A percentile compares a stretch with the other conserved stretches of the same genome.
These are phyloP conservation scores for Netelia inedita DNA, from an alignment of 2,888 invertebrate species.

Conservation along the genomic window DNA sequence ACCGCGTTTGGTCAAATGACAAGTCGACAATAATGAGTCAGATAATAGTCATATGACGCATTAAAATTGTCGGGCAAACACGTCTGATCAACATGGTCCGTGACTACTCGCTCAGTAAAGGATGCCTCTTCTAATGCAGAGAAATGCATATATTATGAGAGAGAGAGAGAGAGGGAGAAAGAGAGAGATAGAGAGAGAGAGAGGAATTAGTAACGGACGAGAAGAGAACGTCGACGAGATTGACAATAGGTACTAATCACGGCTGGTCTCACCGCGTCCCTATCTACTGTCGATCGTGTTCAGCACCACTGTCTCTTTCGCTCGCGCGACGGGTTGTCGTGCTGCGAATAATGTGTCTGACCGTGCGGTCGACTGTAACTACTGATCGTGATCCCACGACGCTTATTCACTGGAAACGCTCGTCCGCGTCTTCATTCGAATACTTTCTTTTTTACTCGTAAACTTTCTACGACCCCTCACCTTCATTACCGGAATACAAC, in stretches of 20 bases:
- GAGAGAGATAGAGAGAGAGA: not conserved
- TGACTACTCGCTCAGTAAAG: slow-evolving; percentile 40
- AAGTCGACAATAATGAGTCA: not conserved
- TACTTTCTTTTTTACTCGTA: not conserved
- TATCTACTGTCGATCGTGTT: slow-evolving; percentile 29
- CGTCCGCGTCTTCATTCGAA: not conserved
- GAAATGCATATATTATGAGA: not conserved
- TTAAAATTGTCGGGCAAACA: not conserved
- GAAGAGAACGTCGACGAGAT: slow-evolving; percentile 31
- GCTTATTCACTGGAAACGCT: slow-evolving; percentile 29
- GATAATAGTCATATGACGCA: not conserved
- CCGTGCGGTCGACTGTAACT: slow-evolving; percentile 44
- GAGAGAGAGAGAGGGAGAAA: not conserved
- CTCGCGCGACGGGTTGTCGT: slow-evolving; percentile 6
- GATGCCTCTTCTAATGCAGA: not conserved
- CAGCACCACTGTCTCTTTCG: not conserved
- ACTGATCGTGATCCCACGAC: slow-evolving; percentile 50
- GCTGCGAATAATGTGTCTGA: slow-evolving; percentile 40
- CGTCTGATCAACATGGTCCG: slow-evolving; percentile 43
- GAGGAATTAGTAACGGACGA: slow-evolving; percentile 9
- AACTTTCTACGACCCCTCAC: not conserved
- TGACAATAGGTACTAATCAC: slow-evolving; percentile 55
- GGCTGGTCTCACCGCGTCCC: slow-evolving; percentile 10
- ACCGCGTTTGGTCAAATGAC: too few relatives aligned
- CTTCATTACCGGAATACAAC: not conserved